A percentile compares a stretch with the other conserved stretches of the same genome.
Conservation (phyloP, 2,113 vertebrate genomes). For the Microtus richardsoni region DNA sequence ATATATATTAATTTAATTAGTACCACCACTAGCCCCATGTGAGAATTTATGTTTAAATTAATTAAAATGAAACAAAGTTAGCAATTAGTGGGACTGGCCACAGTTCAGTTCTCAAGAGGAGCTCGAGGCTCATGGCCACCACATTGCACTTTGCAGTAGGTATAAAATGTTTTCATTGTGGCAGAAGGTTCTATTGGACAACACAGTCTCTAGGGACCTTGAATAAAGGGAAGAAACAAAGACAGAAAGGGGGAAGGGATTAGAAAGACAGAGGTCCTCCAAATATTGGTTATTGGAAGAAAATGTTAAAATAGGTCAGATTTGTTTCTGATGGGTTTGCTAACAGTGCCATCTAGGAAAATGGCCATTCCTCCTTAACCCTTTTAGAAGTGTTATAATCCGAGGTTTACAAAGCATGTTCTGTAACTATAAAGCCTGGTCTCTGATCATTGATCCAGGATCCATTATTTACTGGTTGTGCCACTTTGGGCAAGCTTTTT, state of each 20-base stretch:
- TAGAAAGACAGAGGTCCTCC: background rate
- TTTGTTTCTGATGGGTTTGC: background rate
- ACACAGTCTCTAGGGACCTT: background rate
- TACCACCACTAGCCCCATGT: background rate
- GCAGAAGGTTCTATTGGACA: background rate
- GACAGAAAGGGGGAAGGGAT: too few species aligned
- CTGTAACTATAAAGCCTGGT: background rate
- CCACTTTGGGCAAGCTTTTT: background rate
- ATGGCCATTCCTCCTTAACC: background rate
- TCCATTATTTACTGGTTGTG: background rate
- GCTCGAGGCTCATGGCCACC: too few species aligned
- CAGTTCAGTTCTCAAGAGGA: background rate
- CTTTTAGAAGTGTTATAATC: background rate
- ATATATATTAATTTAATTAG: background rate
- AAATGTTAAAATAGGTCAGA: background rate
- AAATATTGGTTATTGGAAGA: background rate
- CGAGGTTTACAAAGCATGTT: background rate
- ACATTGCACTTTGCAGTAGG: background rate
- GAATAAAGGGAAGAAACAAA: background rate
- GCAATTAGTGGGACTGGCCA: background rate
- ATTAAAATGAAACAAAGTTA: conserved; percentile 10
- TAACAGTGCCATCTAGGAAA: background rate
- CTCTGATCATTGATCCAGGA: background rate
- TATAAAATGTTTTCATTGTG: background rate
- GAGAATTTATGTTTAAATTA: conserved; percentile 8